Percentiles rank a stretch among this genome's conserved stretches.
Conservation (phyloP, 2,888 invertebrate genomes). For the Macaria liturata region DNA sequence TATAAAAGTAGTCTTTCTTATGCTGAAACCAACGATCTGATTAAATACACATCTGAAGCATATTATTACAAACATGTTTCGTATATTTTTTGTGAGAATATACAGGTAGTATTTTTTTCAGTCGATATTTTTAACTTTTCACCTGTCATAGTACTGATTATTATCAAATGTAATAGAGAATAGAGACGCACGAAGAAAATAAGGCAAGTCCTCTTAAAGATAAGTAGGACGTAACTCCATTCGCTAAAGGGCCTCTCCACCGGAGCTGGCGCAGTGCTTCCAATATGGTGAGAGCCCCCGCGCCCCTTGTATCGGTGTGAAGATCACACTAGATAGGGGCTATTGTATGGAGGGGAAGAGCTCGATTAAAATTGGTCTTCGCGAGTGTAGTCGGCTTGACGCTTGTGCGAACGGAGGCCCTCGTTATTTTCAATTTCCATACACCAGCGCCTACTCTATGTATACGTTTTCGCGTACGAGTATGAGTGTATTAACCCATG, state of each 20-base stretch:
- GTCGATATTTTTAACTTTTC: too few species aligned
- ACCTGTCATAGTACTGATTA: slow-evolving; percentile 43
- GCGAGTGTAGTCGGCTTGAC: slow-evolving; percentile 69
- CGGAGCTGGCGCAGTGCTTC: slow-evolving; percentile 66
- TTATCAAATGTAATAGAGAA: slow-evolving; percentile 63
- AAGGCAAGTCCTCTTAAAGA: slow-evolving; percentile 79
- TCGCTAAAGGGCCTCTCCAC: slow-evolving; percentile 79
- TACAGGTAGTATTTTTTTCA: too few species aligned
- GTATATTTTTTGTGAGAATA: too few species aligned
- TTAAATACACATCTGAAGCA: too few species aligned
- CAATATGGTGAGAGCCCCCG: slow-evolving; percentile 63
- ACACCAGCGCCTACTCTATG: slow-evolving; percentile 74
- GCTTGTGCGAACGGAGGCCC: slow-evolving; percentile 77
- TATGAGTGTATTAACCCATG: slow-evolving; percentile 78
- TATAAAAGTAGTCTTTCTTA: too few species aligned
- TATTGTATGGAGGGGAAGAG: slow-evolving; percentile 58
- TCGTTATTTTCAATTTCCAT: slow-evolving; percentile 84
- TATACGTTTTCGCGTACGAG: slow-evolving; percentile 70
- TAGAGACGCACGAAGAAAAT: slow-evolving; percentile 75
- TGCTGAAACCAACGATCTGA: too few species aligned
- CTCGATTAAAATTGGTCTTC: slow-evolving; percentile 66
- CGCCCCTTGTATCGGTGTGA: slow-evolving; percentile 57
- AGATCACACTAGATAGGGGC: slow-evolving; percentile 63
- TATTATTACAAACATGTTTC: too few species aligned
- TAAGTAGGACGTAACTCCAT: slow-evolving; percentile 82